Base-by-base conservation (phyloP, 2,888 invertebrate genomes). In the Trichopoda pennipes region DNA sequence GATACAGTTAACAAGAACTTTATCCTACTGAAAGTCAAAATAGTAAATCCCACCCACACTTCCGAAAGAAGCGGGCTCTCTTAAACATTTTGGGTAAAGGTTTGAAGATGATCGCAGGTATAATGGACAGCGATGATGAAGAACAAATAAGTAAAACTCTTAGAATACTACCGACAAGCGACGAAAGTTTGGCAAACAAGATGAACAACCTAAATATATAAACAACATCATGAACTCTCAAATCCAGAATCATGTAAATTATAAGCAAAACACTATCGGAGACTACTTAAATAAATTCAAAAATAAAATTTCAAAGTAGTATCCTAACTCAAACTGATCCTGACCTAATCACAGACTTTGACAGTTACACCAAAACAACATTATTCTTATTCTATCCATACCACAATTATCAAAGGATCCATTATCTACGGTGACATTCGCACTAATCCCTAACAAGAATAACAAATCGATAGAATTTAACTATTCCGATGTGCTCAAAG, bases 71-170 rank as follows among this genome's bases (percentile, higher is more conserved):
- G n/a, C n/a, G n/a, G n/a, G n/a, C n/a, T n/a, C n/a, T n/a, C n/a
- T n/a, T n/a, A 55, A 55, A 28, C 35, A 56, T 56, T 35, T 4
- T 56, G 12, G 56, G 56, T 56, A 56, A 56, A 17, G 56, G 35
- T 0, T 8, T 56, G 10, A 56, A 56, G 17, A 35, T 56, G 1
- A 35, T 56, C 9, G 56, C 56, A 56, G 56, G 56, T n/a, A 56
- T 17, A n/a, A 56, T 56, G 32, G 56, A 56, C 56, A 56, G 35
- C 28, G 32, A 56, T 8, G 35, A 56, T 4, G 56, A 32, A 17
- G 56, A 35, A 35, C 35, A 44, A 44, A 44, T 44, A 44, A 44
- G 16, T 16, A 44, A 44, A 44, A 35, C n/a, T 17, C 17, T 35
- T 17, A 9, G 0, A 56, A 12, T 55, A 28, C n/a, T 55, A 35